These are phyloP conservation scores for Cheumatopsyche charites DNA, from an alignment of 1,140 invertebrate genomes.

Conservation along the genomic window DNA sequence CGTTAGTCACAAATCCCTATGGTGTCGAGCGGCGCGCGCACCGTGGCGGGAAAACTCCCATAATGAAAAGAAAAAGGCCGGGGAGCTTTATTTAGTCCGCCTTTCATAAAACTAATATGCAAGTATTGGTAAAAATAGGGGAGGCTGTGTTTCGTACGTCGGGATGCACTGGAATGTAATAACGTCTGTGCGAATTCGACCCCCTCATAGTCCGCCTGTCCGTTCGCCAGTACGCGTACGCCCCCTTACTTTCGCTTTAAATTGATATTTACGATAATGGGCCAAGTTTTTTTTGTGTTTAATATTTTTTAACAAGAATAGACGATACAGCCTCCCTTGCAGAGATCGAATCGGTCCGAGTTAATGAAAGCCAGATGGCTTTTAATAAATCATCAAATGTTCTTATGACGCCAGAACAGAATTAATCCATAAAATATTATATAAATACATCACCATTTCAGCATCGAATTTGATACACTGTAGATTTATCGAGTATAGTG, in stretches of 20 bases:
- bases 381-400: no score
- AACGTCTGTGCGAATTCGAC: constrained; percentile 29
- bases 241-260: constrained; percentile 16
- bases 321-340: neutral
- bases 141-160: constrained; percentile 31
- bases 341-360: neutral
- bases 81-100: constrained; percentile 41
- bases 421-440: neutral
- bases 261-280: constrained; percentile 50
- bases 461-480: no score
- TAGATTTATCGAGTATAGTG: no score
- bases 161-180: constrained; percentile 48
- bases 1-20: constrained; percentile 33
- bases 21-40: constrained; percentile 10
- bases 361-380: constrained; percentile 3
- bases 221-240: constrained; percentile 28
- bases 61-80: constrained; percentile 44
- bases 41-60: constrained; percentile 18
- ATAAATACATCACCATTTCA: neutral
- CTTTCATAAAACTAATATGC: constrained; percentile 49
- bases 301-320: constrained; percentile 3
- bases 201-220: neutral
- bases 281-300: constrained; percentile 40
- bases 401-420: no score
- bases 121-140: constrained; percentile 39